Conservation (phyloP, 2,797 vertebrate species). For the Pampus argenteus region DNA sequence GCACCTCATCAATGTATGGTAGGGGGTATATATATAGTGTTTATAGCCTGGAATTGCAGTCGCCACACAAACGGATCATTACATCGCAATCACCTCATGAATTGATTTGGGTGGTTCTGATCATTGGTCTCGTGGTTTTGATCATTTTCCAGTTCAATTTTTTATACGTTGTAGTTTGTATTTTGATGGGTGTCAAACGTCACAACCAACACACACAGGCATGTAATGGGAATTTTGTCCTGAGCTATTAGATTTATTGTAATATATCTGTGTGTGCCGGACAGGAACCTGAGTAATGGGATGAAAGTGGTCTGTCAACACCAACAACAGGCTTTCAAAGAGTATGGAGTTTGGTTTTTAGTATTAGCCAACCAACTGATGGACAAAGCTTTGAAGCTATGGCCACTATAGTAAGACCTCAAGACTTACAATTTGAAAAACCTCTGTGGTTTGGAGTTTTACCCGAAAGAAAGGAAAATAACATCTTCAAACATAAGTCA, state of each 20-base stretch:
- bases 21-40: too few relatives aligned
- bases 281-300: conserved; percentile 34
- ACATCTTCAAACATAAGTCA: not conserved
- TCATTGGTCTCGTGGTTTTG: too few relatives aligned
- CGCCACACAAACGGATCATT: too few relatives aligned
- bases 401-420: conserved; percentile 20
- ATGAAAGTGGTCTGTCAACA: conserved; percentile 66
- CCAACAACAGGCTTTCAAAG: conserved; percentile 43
- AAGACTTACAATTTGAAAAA: conserved; percentile 38
- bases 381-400: conserved; percentile 64
- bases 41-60: too few relatives aligned
- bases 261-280: conserved; percentile 37
- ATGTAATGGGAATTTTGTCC: conserved; percentile 10
- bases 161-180: not conserved
- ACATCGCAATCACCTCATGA: too few relatives aligned
- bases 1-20: too few relatives aligned
- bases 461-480: conserved; percentile 1
- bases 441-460: conserved; percentile 34
- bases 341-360: conserved; percentile 37
- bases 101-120: too few relatives aligned
- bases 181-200: conserved; percentile 22
- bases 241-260: conserved; percentile 19
- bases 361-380: conserved; percentile 40
- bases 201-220: conserved; percentile 21
- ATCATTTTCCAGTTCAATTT: too few relatives aligned